phyloP scores from a whole-genome alignment of 2,797 vertebrate genomes.

The Enteromius afrohamiltoni region DNA sequence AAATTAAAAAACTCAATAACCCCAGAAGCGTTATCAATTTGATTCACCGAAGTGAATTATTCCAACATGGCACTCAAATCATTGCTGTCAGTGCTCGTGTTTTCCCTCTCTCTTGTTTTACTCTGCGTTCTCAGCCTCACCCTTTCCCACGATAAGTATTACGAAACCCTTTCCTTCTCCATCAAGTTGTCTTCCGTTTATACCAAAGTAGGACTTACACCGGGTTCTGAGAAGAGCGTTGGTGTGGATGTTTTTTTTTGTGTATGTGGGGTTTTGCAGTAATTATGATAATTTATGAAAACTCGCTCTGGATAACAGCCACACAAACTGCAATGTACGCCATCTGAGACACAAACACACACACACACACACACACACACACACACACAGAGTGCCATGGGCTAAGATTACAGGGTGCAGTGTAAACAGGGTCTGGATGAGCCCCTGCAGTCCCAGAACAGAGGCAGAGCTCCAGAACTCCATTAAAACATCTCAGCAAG shows the following conservation, averaged over 20 bases:
- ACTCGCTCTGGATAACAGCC: slow-evolving; percentile 37
- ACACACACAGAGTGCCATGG: slow-evolving; percentile 43
- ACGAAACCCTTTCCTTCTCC: slow-evolving; percentile 2
- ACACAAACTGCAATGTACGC: slow-evolving; percentile 17
- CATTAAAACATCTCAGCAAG: slow-evolving; percentile 48
- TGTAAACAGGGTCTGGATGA: slow-evolving; percentile 51
- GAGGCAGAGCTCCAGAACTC: slow-evolving; percentile 48
- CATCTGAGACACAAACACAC: slow-evolving; percentile 46
- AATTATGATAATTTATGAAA: slow-evolving; percentile 49
- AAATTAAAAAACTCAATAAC: slow-evolving; percentile 13
- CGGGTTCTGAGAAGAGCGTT: slow-evolving; percentile 2
- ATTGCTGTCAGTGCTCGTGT: background rate
- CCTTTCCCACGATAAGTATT: slow-evolving; percentile 39
- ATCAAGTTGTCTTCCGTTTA: slow-evolving; percentile 7
- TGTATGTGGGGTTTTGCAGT: slow-evolving; percentile 24
- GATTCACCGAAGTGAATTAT: slow-evolving; percentile 19
- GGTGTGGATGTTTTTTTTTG: background rate
- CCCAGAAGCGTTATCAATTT: slow-evolving; percentile 31
- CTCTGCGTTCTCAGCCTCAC: background rate
- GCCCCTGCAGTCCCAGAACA: slow-evolving; percentile 48
- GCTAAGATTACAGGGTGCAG: slow-evolving; percentile 47
- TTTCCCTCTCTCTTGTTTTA: slow-evolving; percentile 16
- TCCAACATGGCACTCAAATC: slow-evolving; percentile 21
- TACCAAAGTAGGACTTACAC: slow-evolving; percentile 5
- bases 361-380: slow-evolving; percentile 27